Base-by-base conservation (phyloP, 2,888 invertebrate species). In the Lochmaea capreae region DNA sequence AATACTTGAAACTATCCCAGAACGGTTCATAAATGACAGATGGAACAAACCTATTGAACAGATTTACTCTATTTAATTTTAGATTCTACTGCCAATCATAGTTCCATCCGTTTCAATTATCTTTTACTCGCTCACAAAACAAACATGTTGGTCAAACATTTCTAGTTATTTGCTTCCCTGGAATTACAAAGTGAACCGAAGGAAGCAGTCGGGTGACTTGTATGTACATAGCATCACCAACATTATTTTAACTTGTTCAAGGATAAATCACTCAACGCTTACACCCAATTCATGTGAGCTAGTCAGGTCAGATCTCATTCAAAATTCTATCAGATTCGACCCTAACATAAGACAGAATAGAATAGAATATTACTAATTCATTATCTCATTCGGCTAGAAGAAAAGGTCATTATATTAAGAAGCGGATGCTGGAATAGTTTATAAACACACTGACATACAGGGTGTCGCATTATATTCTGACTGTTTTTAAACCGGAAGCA, bases 261-360 rank as follows among this genome's bases (percentile, higher is more conserved):
- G n/a, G n/a, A n/a, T n/a, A n/a, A n/a, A n/a, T n/a, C 26, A 26
- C 26, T 26, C 2, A 26, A 26, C 26, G 26, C 54, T 54, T 16
- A 54, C 54, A 18, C 10, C 54, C 16, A 54, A 54, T 54, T 16
- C 54, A 54, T 54, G 4, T 16, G 10, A 54, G 54, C 54, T 16
- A 16, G 54, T 18, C 5, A 18, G 59, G 59, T 33, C 59, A n/a
- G 39, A 33, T 6, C 59, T 59, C 39, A 59, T 59, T 33, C 12
- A 33, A 59, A 33, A 59, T 59, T 59, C 33, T 39, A 59, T 59
- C 59, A 59, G n/a, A 33, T 59, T 33, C 59, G 39, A 59, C 33
- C 33, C 39, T 26, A 59, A 26, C 59, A 59, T 59, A 59, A 59
- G 59, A 59, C 59, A 59, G 33, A 33, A 59, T 39, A 59, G 33